Conservation (phyloP, 2,113 vertebrate genomes). For the Marmota monax region DNA sequence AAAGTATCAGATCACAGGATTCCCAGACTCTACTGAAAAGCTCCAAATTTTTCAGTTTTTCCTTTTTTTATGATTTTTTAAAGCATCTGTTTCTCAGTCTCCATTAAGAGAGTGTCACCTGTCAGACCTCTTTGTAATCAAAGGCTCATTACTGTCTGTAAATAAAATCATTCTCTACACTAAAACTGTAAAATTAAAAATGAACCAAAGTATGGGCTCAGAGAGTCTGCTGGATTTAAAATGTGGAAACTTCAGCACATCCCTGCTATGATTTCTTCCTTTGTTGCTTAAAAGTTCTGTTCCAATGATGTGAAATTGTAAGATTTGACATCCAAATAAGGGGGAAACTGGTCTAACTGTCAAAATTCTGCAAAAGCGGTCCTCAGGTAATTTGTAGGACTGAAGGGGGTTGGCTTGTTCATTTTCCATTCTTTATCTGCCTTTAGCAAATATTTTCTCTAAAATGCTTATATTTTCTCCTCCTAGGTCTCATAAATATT, state of each 20-base stretch:
- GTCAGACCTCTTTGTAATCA: background rate
- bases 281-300: background rate
- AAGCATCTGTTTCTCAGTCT: background rate
- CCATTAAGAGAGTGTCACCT: background rate
- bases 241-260: background rate
- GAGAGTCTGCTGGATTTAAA: background rate
- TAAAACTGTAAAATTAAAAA: background rate
- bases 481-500: background rate
- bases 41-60: background rate
- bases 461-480: conserved; percentile 14
- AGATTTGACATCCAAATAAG: background rate
- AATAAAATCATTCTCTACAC: background rate
- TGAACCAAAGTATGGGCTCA: background rate
- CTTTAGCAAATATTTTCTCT: background rate
- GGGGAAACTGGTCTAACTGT: background rate
- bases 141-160: background rate
- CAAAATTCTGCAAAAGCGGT: background rate
- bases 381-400: background rate
- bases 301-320: background rate
- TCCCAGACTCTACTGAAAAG: background rate
- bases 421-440: background rate
- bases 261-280: background rate
- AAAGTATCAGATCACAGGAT: background rate
- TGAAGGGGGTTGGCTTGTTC: background rate
- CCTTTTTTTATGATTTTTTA: background rate